phyloP scores from a whole-genome alignment of 2,888 invertebrate genomes.

The Keiferia lycopersicella region DNA sequence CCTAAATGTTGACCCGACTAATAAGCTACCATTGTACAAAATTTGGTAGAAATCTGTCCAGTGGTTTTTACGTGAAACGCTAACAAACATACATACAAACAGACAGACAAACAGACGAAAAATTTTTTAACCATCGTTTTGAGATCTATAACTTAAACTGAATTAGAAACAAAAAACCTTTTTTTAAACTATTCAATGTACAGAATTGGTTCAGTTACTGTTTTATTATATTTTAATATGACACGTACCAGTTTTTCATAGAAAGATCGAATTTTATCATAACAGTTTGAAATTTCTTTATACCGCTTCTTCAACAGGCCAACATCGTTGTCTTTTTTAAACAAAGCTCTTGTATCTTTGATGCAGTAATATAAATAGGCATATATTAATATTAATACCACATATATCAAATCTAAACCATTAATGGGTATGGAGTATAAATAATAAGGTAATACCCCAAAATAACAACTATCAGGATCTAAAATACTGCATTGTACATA shows the following conservation, averaged over 20 bases:
- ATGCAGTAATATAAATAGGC: constrained; percentile 8
- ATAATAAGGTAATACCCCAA: background rate
- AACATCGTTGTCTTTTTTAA: background rate
- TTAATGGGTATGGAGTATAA: background rate
- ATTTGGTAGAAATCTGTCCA: too few relatives aligned
- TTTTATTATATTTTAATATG: too few relatives aligned
- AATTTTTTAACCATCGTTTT: too few relatives aligned
- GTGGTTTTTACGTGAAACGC: too few relatives aligned
- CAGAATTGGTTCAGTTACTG: too few relatives aligned
- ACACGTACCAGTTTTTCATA: constrained; percentile 17
- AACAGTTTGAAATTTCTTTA: background rate
- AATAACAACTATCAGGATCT: background rate
- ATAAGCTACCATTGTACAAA: too few relatives aligned
- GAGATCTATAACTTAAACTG: too few relatives aligned
- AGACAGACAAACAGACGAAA: too few relatives aligned
- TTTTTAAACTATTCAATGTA: too few relatives aligned
- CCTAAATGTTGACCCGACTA: too few relatives aligned
- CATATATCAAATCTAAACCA: constrained; percentile 1
- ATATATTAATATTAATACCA: constrained; percentile 16
- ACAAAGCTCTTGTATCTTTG: background rate
- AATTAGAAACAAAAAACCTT: too few relatives aligned
- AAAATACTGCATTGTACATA: background rate
- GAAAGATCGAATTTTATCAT: constrained; percentile 9
- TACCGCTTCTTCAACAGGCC: background rate
- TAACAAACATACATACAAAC: too few relatives aligned